Base-by-base conservation (phyloP, 2,888 invertebrate genomes). In the Rotaria macrura region DNA sequence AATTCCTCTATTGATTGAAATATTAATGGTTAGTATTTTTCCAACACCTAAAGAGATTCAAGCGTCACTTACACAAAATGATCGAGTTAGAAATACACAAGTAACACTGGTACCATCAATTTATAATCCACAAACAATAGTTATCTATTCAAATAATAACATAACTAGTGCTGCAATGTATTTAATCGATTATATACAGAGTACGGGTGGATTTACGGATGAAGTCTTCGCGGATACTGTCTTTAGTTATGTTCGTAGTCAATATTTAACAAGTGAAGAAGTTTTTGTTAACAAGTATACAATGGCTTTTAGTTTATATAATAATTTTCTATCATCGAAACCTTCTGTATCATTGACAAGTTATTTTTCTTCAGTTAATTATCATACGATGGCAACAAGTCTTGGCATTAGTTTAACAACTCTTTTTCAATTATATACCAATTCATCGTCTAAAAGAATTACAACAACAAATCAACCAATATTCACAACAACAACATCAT, bases 401-500 rank as follows among this genome's bases (percentile, higher is more conserved):
- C n/a, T 43, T 6, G n/a, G 79, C 43, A 43, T 25, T n/a, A 20
- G 6, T n/a, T 40, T 43, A 25, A 79, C 79, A 43, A 40, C 6
- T 23, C 25, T 79, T n/a, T 79, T 79, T 79, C 79, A 79, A 43
- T 79, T n/a, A 14, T 79, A 79, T 43, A 25, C 79, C 1, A 79
- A 79, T 79, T 79, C 79, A 43, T 43, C 79, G n/a, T 14, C n/a
- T 2, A 79, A 79, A 6, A 43, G 12, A 43, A 79, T 79, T n/a
- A 43, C n/a, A 6, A 79, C 79, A 43, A 79, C 79, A 12, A 79
- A 79, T 79, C 40, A 79, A 40, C 79, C 79, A 43, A 79, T 79
- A 6, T n/a, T 79, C 23, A 43, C 43, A 20, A 2, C 79, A 43
- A 12, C 43, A 25, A 14, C 43, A 43, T 10, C 40, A 12, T 3